These are phyloP conservation scores for Garra rufa DNA, from an alignment of 2,113 vertebrate genomes.

Conservation along the genomic window DNA sequence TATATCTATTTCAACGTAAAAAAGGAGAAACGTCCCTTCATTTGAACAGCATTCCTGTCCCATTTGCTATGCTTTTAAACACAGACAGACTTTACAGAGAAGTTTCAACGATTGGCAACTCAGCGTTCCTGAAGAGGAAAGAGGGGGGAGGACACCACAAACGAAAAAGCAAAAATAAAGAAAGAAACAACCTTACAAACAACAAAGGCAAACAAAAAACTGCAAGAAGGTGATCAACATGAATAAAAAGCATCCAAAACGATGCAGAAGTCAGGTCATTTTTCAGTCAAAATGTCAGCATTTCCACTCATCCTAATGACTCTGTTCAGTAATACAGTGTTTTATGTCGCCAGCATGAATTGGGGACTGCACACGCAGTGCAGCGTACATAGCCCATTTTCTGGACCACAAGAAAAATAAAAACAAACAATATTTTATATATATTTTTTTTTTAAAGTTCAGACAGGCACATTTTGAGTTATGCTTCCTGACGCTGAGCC, in stretches of 20 bases:
- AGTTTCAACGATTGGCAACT: constrained; percentile 68
- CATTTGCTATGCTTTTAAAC: constrained; percentile 72
- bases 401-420: constrained; percentile 75
- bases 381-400: constrained; percentile 67
- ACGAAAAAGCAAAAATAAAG: background rate
- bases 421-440: constrained; percentile 37
- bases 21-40: constrained; percentile 79
- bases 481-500: constrained; percentile 70
- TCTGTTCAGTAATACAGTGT: constrained; percentile 82
- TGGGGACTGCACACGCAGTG: constrained; percentile 76
- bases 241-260: constrained; percentile 92
- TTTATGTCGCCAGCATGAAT: constrained; percentile 81
- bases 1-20: constrained; percentile 76
- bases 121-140: constrained; percentile 75
- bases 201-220: constrained; percentile 60
- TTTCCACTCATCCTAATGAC: constrained; percentile 77
- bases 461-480: constrained; percentile 80
- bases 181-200: constrained; percentile 5
- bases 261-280: constrained; percentile 86
- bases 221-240: constrained; percentile 82
- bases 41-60: constrained; percentile 80
- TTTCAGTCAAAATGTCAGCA: constrained; percentile 81
- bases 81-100: constrained; percentile 65
- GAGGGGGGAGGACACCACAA: background rate
- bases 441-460: constrained; percentile 62